Evolutionary conservation across 64 coral and sea anemone species (phyloP).

Genomic region (Hydrozoanthus tunicans): DNA sequence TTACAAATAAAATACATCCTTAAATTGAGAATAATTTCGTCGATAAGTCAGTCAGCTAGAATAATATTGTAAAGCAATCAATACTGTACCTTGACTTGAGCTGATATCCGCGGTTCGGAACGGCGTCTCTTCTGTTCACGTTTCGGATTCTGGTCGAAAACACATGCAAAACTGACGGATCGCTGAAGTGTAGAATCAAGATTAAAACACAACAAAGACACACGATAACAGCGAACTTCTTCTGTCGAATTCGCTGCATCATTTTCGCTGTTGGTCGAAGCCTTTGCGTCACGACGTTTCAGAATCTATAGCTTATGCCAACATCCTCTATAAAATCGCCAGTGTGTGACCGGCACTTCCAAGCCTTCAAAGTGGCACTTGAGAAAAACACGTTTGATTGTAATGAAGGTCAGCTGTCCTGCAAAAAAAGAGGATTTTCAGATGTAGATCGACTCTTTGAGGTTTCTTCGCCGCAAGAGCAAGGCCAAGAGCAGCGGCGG

Average conservation of each 20-base stretch:
- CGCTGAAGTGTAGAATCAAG: constrained; percentile 24
- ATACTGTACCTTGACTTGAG: neutral
- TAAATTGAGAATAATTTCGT: neutral
- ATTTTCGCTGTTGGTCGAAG: neutral
- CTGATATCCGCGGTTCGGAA: neutral
- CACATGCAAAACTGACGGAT: neutral
- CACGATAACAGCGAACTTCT: constrained; percentile 16
- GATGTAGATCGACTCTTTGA: neutral
- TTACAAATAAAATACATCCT: neutral
- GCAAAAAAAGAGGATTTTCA: neutral
- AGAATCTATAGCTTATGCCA: neutral
- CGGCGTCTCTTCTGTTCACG: neutral
- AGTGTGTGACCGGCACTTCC: neutral
- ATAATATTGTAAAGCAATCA: neutral
- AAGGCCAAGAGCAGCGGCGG: neutral
- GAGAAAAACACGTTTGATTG: neutral
- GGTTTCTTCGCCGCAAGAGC: neutral
- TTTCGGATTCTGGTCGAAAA: constrained; percentile 13
- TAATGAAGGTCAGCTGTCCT: neutral
- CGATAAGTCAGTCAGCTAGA: neutral
- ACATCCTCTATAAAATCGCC: neutral
- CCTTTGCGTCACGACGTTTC: neutral
- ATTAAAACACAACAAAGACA: constrained; percentile 5
- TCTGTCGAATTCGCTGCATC: constrained; percentile 11
- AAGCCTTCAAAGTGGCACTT: neutral